phyloP scores from a whole-genome alignment of 2,113 vertebrate species.

The Mormyrus iriodes region DNA sequence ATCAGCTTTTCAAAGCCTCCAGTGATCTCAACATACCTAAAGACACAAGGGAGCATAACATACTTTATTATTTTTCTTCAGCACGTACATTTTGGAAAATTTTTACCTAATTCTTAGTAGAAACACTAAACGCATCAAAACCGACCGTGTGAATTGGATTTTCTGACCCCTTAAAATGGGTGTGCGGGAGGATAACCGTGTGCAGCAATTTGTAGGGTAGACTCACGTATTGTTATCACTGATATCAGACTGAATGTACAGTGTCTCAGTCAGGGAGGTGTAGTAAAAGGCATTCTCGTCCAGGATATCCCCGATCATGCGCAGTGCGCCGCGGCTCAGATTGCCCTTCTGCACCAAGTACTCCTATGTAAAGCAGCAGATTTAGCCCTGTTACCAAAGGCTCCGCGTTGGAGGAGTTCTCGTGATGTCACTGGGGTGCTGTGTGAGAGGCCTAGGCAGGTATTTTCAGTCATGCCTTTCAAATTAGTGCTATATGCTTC shows the following conservation, averaged over 20 bases:
- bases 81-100: not conserved
- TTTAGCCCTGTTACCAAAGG: not conserved
- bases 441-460: not conserved
- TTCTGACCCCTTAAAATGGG: not conserved
- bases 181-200: not conserved
- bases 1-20: constrained; percentile 58
- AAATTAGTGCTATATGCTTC: not conserved
- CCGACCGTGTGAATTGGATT: not conserved
- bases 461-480: not conserved
- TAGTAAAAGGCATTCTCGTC: constrained; percentile 68
- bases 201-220: not conserved
- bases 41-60: constrained; percentile 17
- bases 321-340: constrained; percentile 58
- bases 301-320: constrained; percentile 67
- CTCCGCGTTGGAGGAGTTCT: not conserved
- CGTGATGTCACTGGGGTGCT: not conserved
- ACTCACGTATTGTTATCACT: constrained; percentile 56
- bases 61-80: not conserved
- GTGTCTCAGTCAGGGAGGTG: constrained; percentile 53
- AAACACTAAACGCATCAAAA: not conserved
- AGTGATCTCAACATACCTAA: constrained; percentile 62
- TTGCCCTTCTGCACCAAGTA: constrained; percentile 63
- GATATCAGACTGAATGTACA: constrained; percentile 61
- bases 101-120: not conserved
- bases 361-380: constrained; percentile 45